phyloP scores from a whole-genome alignment of 2,888 invertebrate species.

The Pomacea canaliculata region DNA sequence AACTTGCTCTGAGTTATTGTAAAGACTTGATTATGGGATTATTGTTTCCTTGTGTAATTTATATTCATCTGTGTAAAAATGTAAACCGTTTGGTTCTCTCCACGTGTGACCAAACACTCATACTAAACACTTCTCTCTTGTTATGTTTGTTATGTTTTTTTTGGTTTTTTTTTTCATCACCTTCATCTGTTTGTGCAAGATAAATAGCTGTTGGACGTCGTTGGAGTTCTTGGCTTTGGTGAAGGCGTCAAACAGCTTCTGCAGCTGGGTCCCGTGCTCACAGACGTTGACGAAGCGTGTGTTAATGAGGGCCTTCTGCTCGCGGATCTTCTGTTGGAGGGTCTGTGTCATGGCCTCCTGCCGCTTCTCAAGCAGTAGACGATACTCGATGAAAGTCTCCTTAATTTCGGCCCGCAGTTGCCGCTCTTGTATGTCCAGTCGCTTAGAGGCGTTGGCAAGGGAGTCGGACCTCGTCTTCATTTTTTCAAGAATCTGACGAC shows the following conservation, averaged over 20 bases:
- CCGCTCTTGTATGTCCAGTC: conserved; percentile 59
- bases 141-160: too few species aligned
- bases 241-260: conserved; percentile 57
- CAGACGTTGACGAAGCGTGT: conserved; percentile 54
- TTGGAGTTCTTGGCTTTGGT: conserved; percentile 49
- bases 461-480: conserved; percentile 55
- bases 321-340: conserved; percentile 51
- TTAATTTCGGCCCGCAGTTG: conserved; percentile 53
- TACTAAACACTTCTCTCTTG: too few species aligned
- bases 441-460: conserved; percentile 59
- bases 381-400: conserved; percentile 62
- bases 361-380: conserved; percentile 56
- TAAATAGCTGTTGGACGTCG: conserved; percentile 56
- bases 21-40: too few species aligned
- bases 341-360: conserved; percentile 56
- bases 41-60: too few species aligned
- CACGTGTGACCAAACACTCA: too few species aligned
- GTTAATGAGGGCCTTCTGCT: conserved; percentile 55
- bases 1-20: too few species aligned
- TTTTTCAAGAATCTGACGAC: conserved; percentile 40
- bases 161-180: neutral
- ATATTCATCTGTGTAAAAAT: neutral
- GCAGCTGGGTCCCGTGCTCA: conserved; percentile 53
- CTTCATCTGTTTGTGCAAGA: conserved; percentile 54
- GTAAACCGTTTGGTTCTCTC: neutral